Conservation (phyloP, 2,797 vertebrate species). For the Intellagama lesueurii region DNA sequence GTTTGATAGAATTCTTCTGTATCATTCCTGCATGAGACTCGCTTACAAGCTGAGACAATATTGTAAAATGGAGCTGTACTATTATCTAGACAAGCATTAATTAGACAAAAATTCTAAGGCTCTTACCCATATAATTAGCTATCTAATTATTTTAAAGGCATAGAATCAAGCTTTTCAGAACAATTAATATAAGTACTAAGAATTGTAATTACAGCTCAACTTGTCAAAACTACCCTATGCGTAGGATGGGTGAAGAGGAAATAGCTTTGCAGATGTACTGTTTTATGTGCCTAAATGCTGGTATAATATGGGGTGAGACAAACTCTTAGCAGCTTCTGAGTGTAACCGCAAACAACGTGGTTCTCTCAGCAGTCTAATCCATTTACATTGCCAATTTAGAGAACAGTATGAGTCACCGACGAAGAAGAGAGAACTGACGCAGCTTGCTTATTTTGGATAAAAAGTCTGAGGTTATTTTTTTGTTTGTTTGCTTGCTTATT, state of each 20-base stretch:
- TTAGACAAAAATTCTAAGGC: conserved; percentile 32
- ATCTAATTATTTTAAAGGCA: conserved; percentile 45
- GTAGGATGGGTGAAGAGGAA: conserved; percentile 12
- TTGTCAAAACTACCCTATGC: conserved; percentile 42
- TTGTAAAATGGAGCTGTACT: conserved; percentile 31
- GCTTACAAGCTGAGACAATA: conserved; percentile 1
- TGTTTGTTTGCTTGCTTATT: neutral
- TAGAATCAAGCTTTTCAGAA: conserved; percentile 33
- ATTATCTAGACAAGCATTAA: conserved; percentile 39
- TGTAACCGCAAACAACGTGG: neutral
- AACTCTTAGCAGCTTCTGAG: conserved; percentile 15
- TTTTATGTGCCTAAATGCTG: neutral
- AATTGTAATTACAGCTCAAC: conserved; percentile 39
- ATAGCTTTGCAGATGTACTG: conserved; percentile 25
- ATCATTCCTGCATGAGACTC: neutral
- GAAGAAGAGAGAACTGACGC: neutral
- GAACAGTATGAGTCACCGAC: conserved; percentile 20
- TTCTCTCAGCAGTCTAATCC: neutral
- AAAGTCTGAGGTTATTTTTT: neutral
- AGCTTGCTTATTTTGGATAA: conserved; percentile 27
- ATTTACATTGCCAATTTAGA: conserved; percentile 25
- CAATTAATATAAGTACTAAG: conserved; percentile 40
- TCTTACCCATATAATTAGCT: conserved; percentile 46
- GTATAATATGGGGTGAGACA: conserved; percentile 20
- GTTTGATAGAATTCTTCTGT: neutral